Conservation (phyloP, 2,113 vertebrate genomes). For the Ia io region DNA sequence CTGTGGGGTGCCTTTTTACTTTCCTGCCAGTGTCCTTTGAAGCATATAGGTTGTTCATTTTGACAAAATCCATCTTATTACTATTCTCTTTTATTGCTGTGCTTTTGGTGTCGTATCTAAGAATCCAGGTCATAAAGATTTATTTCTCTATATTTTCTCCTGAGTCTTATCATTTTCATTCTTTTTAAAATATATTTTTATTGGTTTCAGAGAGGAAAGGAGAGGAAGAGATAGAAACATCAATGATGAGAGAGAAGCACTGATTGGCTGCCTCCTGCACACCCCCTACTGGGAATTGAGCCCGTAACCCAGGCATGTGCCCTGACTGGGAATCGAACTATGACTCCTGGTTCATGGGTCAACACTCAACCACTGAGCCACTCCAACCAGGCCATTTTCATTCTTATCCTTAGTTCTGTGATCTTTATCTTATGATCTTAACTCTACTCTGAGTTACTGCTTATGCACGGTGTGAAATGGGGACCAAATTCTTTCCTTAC, state of each 20-base stretch:
- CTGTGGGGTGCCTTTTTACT: no score
- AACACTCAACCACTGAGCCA: no score
- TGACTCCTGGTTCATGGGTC: no score
- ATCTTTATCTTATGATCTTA: neutral
- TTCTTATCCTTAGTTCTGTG: neutral
- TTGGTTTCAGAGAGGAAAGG: no score
- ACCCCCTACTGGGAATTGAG: no score
- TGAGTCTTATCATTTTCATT: neutral
- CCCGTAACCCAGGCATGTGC: no score
- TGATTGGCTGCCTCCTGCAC: no score
- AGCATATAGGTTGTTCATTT: neutral
- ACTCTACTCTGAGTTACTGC: neutral
- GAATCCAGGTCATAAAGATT: neutral
- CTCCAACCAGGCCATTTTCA: neutral
- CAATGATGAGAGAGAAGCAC: no score
- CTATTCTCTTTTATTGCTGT: neutral
- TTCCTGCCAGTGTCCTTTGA: neutral
- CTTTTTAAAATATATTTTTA: no score
- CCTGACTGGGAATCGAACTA: no score
- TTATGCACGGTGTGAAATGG: neutral
- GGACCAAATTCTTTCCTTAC: neutral
- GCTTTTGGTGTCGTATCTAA: neutral
- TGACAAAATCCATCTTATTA: no score
- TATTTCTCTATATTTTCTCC: neutral
- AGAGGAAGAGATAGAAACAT: no score